Percentiles rank a stretch among this genome's conserved stretches.
These are phyloP conservation scores for Indri indri DNA, from an alignment of 2,113 vertebrate genomes.

Conservation along the genomic window DNA sequence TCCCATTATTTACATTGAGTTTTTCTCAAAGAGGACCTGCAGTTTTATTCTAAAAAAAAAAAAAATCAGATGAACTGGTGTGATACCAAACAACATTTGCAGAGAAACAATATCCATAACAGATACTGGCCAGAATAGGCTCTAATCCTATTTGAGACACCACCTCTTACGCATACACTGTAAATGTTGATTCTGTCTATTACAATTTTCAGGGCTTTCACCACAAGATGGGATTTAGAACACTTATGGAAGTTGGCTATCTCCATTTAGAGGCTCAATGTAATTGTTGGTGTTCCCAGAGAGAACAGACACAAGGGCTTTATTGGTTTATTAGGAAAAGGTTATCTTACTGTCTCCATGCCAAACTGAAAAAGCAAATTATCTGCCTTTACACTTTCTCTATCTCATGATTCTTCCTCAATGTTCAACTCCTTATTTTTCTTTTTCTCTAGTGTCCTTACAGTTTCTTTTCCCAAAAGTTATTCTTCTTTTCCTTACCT, in stretches of 20 bases:
- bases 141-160: neutral
- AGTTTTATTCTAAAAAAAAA: neutral
- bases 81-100: neutral
- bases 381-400: neutral
- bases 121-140: neutral
- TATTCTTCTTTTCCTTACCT: neutral
- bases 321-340: constrained; percentile 6
- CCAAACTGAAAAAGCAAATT: neutral
- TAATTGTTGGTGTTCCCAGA: neutral
- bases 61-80: neutral
- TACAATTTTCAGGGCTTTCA: neutral
- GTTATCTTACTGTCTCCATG: neutral
- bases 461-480: neutral
- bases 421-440: neutral
- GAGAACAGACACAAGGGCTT: neutral
- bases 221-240: neutral
- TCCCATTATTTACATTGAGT: neutral
- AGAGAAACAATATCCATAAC: neutral
- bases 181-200: neutral
- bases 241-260: neutral
- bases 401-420: neutral
- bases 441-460: neutral
- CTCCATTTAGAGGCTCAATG: neutral
- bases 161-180: neutral
- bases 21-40: neutral